Percentiles rank a stretch among this genome's conserved stretches.
Evolutionary conservation across 2,888 invertebrate species (phyloP).

Genomic region (Caenorhabditis virilis): DNA sequence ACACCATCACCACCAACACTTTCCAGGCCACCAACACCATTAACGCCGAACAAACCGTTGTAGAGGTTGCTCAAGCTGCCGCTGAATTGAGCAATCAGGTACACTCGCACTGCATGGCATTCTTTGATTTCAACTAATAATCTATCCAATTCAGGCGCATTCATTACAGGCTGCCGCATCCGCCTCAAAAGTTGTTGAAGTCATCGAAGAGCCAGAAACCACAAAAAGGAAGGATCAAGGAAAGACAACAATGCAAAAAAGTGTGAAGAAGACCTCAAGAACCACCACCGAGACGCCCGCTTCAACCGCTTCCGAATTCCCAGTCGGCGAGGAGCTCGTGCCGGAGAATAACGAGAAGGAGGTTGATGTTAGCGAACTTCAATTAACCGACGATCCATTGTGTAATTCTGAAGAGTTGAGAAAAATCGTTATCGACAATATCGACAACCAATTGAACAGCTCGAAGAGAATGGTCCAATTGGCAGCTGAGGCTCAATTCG

Average conservation of each 20-base stretch:
- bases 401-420: slow-evolving; percentile 66
- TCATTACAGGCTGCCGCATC: slow-evolving; percentile 45
- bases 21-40: neutral
- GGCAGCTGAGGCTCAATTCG: slow-evolving; percentile 66
- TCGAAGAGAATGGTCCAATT: slow-evolving; percentile 66
- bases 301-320: slow-evolving; percentile 22
- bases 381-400: slow-evolving; percentile 64
- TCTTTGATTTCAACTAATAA: no score
- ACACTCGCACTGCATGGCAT: no score
- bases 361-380: slow-evolving; percentile 54
- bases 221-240: slow-evolving; percentile 24
- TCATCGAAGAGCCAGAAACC: slow-evolving; percentile 39
- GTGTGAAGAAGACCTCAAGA: slow-evolving; percentile 10
- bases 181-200: slow-evolving; percentile 46
- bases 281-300: slow-evolving; percentile 7
- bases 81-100: neutral
- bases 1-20: no score
- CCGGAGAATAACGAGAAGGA: slow-evolving; percentile 40
- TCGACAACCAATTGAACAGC: slow-evolving; percentile 65
- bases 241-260: slow-evolving; percentile 21
- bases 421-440: slow-evolving; percentile 62
- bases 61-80: neutral
- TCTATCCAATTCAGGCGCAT: no score
- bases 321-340: slow-evolving; percentile 38
- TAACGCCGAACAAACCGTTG: neutral